phyloP scores from a whole-genome alignment of 2,113 vertebrate species.

The Phyllostomus hastatus region DNA sequence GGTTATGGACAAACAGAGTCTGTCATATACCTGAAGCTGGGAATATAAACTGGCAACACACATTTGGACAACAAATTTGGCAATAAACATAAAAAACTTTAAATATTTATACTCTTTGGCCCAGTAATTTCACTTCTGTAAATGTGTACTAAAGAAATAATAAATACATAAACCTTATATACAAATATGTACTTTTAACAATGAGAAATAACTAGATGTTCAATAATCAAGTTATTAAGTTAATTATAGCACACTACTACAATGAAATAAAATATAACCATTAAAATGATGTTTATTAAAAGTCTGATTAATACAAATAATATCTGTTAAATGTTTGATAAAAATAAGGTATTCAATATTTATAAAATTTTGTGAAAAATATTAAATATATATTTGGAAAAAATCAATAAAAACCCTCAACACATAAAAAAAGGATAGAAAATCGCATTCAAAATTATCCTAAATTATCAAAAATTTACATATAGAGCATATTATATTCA shows the following conservation, averaged over 20 bases:
- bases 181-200: neutral
- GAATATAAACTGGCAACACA: neutral
- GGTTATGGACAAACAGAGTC: neutral
- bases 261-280: neutral
- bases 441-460: neutral
- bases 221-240: slow-evolving; percentile 18
- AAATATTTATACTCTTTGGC: slow-evolving; percentile 7
- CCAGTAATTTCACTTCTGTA: neutral
- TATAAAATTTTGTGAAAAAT: slow-evolving; percentile 31
- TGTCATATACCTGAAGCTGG: neutral
- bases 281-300: neutral
- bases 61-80: neutral
- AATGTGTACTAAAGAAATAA: slow-evolving; percentile 24
- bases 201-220: neutral
- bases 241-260: neutral
- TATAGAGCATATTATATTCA: neutral
- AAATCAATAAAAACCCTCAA: slow-evolving; percentile 38
- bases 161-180: neutral
- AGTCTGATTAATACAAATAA: neutral
- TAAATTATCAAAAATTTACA: neutral
- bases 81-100: slow-evolving; percentile 21
- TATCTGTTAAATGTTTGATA: neutral
- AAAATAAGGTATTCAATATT: slow-evolving; percentile 11
- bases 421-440: neutral
- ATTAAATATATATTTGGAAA: slow-evolving; percentile 15